These are phyloP conservation scores for Epinotia demarniana DNA, from an alignment of 2,888 invertebrate species.

Conservation along the genomic window DNA sequence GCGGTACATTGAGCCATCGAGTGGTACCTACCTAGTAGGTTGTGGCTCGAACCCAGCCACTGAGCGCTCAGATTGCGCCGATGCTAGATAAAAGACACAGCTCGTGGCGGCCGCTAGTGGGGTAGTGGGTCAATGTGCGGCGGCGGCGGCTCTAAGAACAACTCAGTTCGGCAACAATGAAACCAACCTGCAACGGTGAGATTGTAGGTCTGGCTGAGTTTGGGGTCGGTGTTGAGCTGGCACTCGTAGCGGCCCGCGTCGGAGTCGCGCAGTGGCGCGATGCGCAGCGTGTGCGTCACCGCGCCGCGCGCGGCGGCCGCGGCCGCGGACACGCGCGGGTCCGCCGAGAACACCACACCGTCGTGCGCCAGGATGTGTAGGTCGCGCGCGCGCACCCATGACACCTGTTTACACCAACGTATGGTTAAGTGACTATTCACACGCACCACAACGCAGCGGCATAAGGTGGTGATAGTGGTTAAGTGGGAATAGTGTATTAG, in stretches of 20 bases:
- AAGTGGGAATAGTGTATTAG: too few species aligned
- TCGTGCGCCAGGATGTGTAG: constrained; percentile 89
- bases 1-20: too few species aligned
- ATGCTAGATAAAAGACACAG: too few species aligned
- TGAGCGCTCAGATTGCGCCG: too few species aligned
- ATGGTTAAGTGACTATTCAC: too few species aligned
- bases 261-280: constrained; percentile 83
- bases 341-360: constrained; percentile 87
- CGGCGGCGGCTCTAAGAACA: too few species aligned
- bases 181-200: constrained; percentile 86
- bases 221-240: constrained; percentile 90
- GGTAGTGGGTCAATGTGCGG: too few species aligned
- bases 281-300: constrained; percentile 85
- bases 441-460: too few species aligned
- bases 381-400: constrained; percentile 89
- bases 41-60: too few species aligned
- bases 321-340: constrained; percentile 85
- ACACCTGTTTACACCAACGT: constrained; percentile 81
- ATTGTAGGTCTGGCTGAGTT: constrained; percentile 88
- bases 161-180: neutral
- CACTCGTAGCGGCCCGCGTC: constrained; percentile 90
- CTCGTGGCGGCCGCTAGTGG: too few species aligned
- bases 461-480: too few species aligned
- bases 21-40: too few species aligned
- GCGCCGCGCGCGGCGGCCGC: constrained; percentile 71